These are phyloP conservation scores for Agrilus biguttatus DNA, from an alignment of 2,888 invertebrate species.

Conservation along the genomic window DNA sequence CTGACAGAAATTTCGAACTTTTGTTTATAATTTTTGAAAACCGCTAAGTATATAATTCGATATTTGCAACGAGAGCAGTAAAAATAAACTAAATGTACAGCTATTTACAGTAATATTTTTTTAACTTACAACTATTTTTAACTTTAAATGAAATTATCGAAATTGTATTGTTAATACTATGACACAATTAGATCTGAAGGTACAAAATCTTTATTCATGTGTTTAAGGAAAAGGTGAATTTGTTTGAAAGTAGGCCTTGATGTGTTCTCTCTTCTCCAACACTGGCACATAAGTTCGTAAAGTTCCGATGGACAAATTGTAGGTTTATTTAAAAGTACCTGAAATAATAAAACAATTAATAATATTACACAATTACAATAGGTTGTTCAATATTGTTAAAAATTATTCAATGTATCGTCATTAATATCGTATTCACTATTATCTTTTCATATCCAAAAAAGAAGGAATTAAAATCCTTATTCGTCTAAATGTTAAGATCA, in stretches of 20 bases:
- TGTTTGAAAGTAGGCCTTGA: slow-evolving; percentile 47
- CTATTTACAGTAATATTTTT: not conserved
- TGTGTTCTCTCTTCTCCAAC: slow-evolving; percentile 46
- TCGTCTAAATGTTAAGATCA: too few species aligned
- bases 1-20: too few species aligned
- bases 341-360: slow-evolving; percentile 14
- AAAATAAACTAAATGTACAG: not conserved
- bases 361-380: not conserved
- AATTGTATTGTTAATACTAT: too few species aligned
- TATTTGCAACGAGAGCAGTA: not conserved
- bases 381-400: too few species aligned
- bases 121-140: not conserved
- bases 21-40: not conserved
- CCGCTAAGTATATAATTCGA: not conserved
- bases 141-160: not conserved
- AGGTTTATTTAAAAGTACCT: slow-evolving; percentile 51
- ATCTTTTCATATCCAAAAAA: too few species aligned
- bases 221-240: slow-evolving; percentile 55
- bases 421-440: too few species aligned
- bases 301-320: slow-evolving; percentile 60
- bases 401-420: too few species aligned
- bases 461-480: too few species aligned
- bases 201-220: slow-evolving; percentile 38
- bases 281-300: slow-evolving; percentile 61
- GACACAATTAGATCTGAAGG: slow-evolving; percentile 21